A percentile compares a stretch with the other conserved stretches of the same genome.
These are phyloP conservation scores for Cheilosia grossa DNA, from an alignment of 2,888 invertebrate species.

Conservation along the genomic window DNA sequence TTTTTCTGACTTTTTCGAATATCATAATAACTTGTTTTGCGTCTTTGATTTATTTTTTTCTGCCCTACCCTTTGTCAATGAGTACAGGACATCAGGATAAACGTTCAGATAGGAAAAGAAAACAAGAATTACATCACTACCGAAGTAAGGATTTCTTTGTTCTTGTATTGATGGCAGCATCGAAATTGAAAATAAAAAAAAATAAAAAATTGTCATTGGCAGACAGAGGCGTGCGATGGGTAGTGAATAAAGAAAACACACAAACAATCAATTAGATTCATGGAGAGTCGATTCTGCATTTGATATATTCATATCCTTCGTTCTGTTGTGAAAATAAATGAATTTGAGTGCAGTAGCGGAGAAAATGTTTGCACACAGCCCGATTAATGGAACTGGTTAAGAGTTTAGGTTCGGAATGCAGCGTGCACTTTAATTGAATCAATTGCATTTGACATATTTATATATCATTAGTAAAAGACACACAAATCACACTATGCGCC, in stretches of 20 bases:
- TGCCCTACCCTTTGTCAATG: conserved; percentile 38
- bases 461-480: too few relatives aligned
- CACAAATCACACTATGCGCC: too few relatives aligned
- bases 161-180: conserved; percentile 39
- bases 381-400: not conserved
- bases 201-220: conserved; percentile 43
- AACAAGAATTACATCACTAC: conserved; percentile 41
- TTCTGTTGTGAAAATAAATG: conserved; percentile 24
- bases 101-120: conserved; percentile 28
- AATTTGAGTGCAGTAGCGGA: not conserved
- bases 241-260: conserved; percentile 39
- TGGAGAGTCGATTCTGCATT: conserved; percentile 49
- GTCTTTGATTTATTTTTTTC: conserved; percentile 34
- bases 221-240: conserved; percentile 31
- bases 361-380: not conserved
- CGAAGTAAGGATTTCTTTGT: conserved; percentile 40
- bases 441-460: too few relatives aligned
- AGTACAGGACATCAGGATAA: conserved; percentile 28
- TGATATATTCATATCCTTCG: conserved; percentile 60
- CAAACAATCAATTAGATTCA: conserved; percentile 64
- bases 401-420: not conserved
- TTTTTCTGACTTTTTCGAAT: conserved; percentile 6
- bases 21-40: conserved; percentile 43
- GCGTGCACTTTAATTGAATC: too few relatives aligned
- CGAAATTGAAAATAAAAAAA: conserved; percentile 32